A percentile compares a stretch with the other conserved stretches of the same genome.
Evolutionary conservation across 2,888 invertebrate genomes (phyloP).

Genomic region (Hecatera dysodea): DNA sequence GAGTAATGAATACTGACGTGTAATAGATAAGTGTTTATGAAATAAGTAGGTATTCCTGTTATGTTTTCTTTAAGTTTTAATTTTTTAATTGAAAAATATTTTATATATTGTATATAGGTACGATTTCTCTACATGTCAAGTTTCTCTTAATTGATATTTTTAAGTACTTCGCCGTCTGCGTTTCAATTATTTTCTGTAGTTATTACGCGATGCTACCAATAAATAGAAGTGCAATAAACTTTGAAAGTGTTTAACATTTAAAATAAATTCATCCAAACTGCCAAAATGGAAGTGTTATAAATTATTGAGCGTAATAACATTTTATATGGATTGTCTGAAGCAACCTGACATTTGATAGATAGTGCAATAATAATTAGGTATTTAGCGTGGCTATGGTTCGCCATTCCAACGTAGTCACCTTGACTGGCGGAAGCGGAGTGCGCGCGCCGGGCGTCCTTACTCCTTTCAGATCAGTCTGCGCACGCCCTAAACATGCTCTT

Average conservation of each 20-base stretch:
- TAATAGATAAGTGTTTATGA: constrained; percentile 7
- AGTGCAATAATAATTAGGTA: constrained; percentile 66
- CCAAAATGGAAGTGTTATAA: constrained; percentile 5
- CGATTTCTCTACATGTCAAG: not conserved
- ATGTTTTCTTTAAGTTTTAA: not conserved
- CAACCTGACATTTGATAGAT: constrained; percentile 63
- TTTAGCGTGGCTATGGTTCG: constrained; percentile 59
- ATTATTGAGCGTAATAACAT: constrained; percentile 34
- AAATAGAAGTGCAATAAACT: constrained; percentile 15
- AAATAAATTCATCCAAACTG: constrained; percentile 13
- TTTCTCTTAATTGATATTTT: constrained; percentile 8
- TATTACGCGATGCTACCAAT: constrained; percentile 4
- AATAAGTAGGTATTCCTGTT: not conserved
- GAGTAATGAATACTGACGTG: not conserved
- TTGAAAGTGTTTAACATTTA: constrained; percentile 36
- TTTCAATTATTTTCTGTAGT: constrained; percentile 21
- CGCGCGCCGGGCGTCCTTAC: constrained; percentile 82
- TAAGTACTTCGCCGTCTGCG: not conserved
- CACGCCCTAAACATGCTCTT: constrained; percentile 67
- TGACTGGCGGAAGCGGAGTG: constrained; percentile 84
- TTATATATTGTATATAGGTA: not conserved
- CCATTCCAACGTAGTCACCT: constrained; percentile 78
- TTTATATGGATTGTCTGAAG: constrained; percentile 52
- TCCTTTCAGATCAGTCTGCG: constrained; percentile 78
- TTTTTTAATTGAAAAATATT: not conserved